These are phyloP conservation scores for Nysson spinosus DNA, from an alignment of 2,888 invertebrate species.

Conservation along the genomic window DNA sequence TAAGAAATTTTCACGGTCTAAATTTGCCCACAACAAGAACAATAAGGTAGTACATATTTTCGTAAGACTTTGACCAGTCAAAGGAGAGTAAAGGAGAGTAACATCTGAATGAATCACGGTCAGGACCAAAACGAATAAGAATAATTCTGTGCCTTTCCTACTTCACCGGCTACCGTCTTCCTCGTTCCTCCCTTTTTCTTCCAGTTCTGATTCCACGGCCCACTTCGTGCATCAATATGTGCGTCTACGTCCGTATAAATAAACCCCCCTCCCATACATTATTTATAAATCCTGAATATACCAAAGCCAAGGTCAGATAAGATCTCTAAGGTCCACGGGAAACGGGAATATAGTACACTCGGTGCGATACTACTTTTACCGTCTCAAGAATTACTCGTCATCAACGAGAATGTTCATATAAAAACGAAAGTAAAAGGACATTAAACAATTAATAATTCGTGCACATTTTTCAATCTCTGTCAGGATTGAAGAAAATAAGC, in stretches of 20 bases:
- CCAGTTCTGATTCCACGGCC: conserved; percentile 41
- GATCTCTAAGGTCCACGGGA: conserved; percentile 48
- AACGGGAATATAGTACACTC: conserved; percentile 43
- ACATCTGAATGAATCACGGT: conserved; percentile 53
- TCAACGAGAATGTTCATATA: neutral
- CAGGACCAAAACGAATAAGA: conserved; percentile 48
- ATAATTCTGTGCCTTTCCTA: conserved; percentile 21
- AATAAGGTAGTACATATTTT: too few relatives aligned
- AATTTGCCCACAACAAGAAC: too few relatives aligned
- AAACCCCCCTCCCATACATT: conserved; percentile 59
- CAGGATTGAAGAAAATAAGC: too few relatives aligned
- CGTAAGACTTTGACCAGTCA: too few relatives aligned
- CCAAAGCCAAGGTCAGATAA: conserved; percentile 55
- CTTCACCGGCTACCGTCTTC: conserved; percentile 7
- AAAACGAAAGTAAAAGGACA: too few relatives aligned
- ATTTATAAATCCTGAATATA: conserved; percentile 62
- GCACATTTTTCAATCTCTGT: too few relatives aligned
- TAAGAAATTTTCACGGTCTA: too few relatives aligned
- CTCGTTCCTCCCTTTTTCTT: conserved; percentile 30
- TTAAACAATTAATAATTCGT: too few relatives aligned
- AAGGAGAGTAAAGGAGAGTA: conserved; percentile 38
- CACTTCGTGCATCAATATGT: conserved; percentile 39
- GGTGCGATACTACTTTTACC: conserved; percentile 18
- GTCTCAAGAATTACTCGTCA: conserved; percentile 28
- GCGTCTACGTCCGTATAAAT: conserved; percentile 53